Evolutionary conservation across 2,888 invertebrate genomes (phyloP).

Genomic region (Bursaphelenchus okinawaensis): DNA sequence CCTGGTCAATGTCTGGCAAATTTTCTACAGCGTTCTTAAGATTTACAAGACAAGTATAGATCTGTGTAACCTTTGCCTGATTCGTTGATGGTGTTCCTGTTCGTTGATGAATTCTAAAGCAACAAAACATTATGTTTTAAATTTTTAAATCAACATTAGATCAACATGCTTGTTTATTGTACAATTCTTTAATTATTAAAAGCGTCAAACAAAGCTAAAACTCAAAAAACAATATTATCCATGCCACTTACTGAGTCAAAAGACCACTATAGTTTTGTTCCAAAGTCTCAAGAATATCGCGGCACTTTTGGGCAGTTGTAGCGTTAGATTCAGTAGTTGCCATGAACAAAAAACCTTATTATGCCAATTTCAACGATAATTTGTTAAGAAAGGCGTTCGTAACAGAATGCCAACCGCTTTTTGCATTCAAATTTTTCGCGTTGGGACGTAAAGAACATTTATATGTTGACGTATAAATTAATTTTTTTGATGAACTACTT

Average conservation of each 20-base stretch:
- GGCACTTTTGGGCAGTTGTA: not conserved
- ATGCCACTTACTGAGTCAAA: not conserved
- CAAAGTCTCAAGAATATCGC: not conserved
- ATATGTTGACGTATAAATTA: too few species aligned
- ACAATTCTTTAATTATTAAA: too few species aligned
- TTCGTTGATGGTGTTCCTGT: not conserved
- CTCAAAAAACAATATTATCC: not conserved
- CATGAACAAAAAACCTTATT: not conserved
- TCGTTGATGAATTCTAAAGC: not conserved
- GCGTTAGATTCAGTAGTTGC: not conserved
- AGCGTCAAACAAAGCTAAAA: too few species aligned
- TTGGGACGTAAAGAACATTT: not conserved
- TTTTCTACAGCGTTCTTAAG: constrained; percentile 20
- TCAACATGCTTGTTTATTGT: too few species aligned
- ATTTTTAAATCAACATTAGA: too few species aligned
- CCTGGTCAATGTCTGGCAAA: constrained; percentile 30
- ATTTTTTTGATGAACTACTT: not conserved
- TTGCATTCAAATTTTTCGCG: not conserved
- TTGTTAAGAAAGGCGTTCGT: not conserved
- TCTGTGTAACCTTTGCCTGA: constrained; percentile 6
- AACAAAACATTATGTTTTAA: too few species aligned
- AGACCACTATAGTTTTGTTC: not conserved
- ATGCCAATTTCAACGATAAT: not conserved
- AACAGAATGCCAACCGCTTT: not conserved
- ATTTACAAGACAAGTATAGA: constrained; percentile 21